These are phyloP conservation scores for Ictalurus furcatus DNA, from an alignment of 2,113 vertebrate species.

Conservation along the genomic window DNA sequence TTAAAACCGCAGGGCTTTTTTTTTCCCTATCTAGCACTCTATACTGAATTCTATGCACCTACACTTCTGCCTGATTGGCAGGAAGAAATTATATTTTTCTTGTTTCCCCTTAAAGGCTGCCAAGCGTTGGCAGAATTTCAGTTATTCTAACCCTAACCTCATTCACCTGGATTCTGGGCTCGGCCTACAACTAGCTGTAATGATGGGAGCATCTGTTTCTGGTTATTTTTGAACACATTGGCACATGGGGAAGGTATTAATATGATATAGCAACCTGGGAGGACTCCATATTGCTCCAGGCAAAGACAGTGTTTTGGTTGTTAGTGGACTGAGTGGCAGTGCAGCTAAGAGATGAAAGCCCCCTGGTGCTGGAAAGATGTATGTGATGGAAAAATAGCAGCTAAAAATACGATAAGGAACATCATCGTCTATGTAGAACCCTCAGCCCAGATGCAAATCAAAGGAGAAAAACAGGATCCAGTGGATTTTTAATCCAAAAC, in stretches of 20 bases:
- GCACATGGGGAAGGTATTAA: slow-evolving; percentile 1
- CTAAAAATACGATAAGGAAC: neutral
- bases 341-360: neutral
- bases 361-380: neutral
- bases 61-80: neutral
- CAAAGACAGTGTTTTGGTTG: neutral
- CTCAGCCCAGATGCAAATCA: neutral
- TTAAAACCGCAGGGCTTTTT: neutral
- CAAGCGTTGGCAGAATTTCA: neutral
- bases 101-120: neutral
- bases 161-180: neutral
- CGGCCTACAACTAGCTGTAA: neutral
- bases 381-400: neutral
- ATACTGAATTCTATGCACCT: neutral
- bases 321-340: neutral
- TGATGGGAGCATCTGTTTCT: neutral
- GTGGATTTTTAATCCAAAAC: neutral
- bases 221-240: slow-evolving; percentile 7
- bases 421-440: neutral
- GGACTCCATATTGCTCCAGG: neutral
- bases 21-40: neutral
- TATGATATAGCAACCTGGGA: neutral
- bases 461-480: neutral
- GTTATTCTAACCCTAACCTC: neutral
- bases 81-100: neutral